Evolutionary conservation across 2,888 invertebrate species (phyloP).

Genomic region (Patella caerulea): DNA sequence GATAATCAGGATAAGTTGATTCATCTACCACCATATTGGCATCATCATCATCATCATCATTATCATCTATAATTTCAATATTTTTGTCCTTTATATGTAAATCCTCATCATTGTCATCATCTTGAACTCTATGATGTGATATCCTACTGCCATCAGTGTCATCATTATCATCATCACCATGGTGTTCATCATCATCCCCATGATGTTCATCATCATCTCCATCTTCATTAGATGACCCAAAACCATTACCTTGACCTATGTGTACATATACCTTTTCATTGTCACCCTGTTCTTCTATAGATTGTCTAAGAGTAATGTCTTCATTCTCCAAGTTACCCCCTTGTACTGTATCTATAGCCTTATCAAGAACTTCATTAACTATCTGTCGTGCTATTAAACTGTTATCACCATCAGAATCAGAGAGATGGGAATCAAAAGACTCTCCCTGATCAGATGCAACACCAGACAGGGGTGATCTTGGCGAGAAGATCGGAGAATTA

Average conservation of each 20-base stretch:
- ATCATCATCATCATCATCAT: slow-evolving; percentile 21
- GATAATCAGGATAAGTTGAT: slow-evolving; percentile 37
- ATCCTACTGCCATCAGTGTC: slow-evolving; percentile 5
- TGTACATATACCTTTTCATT: background rate
- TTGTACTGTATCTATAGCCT: slow-evolving; percentile 31
- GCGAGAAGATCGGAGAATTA: slow-evolving; percentile 10
- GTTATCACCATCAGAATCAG: slow-evolving; percentile 38
- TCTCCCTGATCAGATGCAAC: slow-evolving; percentile 17
- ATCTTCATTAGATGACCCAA: background rate
- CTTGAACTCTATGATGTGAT: background rate
- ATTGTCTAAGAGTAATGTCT: background rate
- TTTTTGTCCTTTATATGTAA: background rate
- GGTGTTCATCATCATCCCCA: background rate
- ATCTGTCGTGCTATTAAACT: slow-evolving; percentile 46
- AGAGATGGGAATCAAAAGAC: slow-evolving; percentile 6
- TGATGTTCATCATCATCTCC: slow-evolving; percentile 8
- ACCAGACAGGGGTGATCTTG: slow-evolving; percentile 14
- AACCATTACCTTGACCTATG: background rate
- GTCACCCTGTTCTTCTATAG: background rate
- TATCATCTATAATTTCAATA: slow-evolving; percentile 1
- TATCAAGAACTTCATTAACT: slow-evolving; percentile 41
- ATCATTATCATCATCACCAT: background rate
- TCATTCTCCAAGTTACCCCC: background rate
- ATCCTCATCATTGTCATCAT: background rate
- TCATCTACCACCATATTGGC: background rate